phyloP scores from a whole-genome alignment of 2,888 invertebrate species.

The Podabrus alpinus region DNA sequence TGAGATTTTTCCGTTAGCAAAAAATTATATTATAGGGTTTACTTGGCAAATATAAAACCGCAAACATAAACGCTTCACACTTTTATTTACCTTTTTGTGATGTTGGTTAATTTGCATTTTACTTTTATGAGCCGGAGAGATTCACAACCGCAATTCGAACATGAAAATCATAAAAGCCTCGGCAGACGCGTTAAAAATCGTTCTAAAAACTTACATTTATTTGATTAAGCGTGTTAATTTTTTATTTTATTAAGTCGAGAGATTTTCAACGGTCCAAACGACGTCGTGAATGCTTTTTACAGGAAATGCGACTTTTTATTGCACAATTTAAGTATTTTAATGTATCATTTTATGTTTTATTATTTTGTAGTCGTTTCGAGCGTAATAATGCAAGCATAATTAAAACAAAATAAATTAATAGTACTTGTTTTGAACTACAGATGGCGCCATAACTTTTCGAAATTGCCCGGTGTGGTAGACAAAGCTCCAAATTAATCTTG shows the following conservation, averaged over 20 bases:
- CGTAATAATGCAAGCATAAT: no score
- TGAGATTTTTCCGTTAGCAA: background rate
- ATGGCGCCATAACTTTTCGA: background rate
- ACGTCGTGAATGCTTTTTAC: background rate
- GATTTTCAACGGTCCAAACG: background rate
- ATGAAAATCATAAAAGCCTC: background rate
- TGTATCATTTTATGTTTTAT: background rate
- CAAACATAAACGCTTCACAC: background rate
- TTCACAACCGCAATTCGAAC: background rate
- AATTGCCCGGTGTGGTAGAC: background rate
- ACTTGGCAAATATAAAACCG: background rate
- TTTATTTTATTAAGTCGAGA: background rate
- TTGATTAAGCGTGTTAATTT: background rate
- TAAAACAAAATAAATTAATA: background rate
- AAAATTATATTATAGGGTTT: background rate
- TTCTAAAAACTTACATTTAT: background rate
- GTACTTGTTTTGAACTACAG: background rate
- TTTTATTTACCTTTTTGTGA: background rate
- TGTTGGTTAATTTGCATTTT: background rate
- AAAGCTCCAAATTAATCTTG: background rate
- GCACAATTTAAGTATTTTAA: background rate
- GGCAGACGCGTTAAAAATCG: background rate
- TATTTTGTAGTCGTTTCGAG: background rate
- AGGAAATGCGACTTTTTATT: background rate
- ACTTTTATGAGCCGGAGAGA: background rate